phyloP scores from a whole-genome alignment of 1,140 invertebrate species.

The Eueides isabella region DNA sequence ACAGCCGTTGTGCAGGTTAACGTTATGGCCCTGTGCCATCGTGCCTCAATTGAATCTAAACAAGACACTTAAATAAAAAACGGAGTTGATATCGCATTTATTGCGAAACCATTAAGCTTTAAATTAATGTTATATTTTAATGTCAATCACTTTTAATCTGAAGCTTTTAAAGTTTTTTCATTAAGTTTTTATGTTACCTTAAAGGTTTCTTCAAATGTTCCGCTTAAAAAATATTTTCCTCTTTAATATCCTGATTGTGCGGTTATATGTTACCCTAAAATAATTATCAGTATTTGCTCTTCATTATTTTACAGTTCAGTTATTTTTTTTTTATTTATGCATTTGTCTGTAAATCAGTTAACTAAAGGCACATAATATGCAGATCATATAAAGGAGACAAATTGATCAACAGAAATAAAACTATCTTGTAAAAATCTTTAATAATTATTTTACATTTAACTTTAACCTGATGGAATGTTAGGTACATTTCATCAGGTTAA shows the following conservation, averaged over 20 bases:
- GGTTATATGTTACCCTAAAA: not conserved
- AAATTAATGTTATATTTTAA: conserved; percentile 22
- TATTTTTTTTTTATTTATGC: too few relatives aligned
- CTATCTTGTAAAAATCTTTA: too few relatives aligned
- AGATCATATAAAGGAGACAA: too few relatives aligned
- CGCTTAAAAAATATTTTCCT: conserved; percentile 30
- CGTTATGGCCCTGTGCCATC: not conserved
- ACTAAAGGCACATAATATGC: too few relatives aligned
- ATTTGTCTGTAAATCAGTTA: too few relatives aligned
- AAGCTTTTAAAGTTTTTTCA: conserved; percentile 1
- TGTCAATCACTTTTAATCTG: conserved; percentile 33
- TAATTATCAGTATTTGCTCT: too few relatives aligned
- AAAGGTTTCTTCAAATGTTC: conserved; percentile 22
- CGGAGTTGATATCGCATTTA: not conserved
- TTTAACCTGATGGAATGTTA: too few relatives aligned
- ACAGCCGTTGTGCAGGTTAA: too few relatives aligned
- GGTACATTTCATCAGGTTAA: too few relatives aligned
- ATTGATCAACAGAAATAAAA: too few relatives aligned
- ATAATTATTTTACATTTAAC: too few relatives aligned
- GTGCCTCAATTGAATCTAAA: not conserved
- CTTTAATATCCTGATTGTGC: conserved; percentile 14
- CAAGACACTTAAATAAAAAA: not conserved
- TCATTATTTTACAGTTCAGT: too few relatives aligned
- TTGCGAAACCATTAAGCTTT: conserved; percentile 10
- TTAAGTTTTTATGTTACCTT: not conserved